A percentile compares a stretch with the other conserved stretches of the same genome.
These are phyloP conservation scores for Heterochromis multidens DNA, from an alignment of 2,113 vertebrate species.

Conservation along the genomic window DNA sequence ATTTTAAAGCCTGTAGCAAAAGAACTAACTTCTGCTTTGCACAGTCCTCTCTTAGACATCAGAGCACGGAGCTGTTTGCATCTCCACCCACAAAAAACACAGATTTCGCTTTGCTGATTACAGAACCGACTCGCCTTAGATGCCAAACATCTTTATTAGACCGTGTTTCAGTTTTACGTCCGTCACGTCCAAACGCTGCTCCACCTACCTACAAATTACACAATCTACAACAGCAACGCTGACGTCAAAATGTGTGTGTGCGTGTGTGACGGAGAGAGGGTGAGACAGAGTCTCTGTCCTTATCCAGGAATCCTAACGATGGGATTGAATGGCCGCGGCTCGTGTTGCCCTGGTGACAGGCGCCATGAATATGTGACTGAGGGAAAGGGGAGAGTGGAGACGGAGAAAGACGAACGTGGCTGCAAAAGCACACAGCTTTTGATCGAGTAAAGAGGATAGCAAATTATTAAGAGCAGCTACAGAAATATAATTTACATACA, in stretches of 20 bases:
- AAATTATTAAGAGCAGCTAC: neutral
- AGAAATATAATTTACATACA: neutral
- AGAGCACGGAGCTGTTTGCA: neutral
- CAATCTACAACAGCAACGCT: neutral
- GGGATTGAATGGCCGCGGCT: conserved; percentile 75
- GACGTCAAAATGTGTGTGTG: neutral
- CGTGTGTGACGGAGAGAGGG: neutral
- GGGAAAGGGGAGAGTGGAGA: conserved; percentile 52
- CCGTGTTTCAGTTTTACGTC: neutral
- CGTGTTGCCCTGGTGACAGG: conserved; percentile 72
- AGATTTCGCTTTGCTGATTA: conserved; percentile 8
- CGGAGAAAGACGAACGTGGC: neutral
- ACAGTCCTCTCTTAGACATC: neutral
- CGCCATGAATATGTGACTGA: conserved; percentile 71
- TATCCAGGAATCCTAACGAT: conserved; percentile 72
- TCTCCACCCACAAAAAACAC: neutral
- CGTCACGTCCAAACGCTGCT: neutral
- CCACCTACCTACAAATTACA: neutral
- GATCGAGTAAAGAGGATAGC: neutral
- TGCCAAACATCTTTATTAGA: neutral
- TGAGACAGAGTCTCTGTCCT: conserved; percentile 8
- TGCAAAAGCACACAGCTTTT: neutral
- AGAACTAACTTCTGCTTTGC: neutral
- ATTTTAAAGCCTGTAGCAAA: neutral
- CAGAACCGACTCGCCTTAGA: neutral